These are phyloP conservation scores for Epistrophe eligans DNA, from an alignment of 2,888 invertebrate genomes.

Conservation along the genomic window DNA sequence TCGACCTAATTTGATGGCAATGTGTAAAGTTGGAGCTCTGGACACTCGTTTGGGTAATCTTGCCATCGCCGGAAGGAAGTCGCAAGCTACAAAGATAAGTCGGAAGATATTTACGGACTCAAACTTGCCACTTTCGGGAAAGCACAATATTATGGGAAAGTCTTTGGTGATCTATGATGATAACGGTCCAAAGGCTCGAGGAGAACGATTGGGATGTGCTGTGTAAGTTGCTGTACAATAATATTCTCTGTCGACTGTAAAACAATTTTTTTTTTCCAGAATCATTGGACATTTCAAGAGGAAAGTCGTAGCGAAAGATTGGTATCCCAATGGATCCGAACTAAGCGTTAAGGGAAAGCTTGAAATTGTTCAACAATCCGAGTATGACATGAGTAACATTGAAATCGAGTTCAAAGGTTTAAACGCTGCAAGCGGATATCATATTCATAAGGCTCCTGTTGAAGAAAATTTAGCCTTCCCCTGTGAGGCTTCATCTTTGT, in stretches of 20 bases:
- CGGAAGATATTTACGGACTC: constrained; percentile 92
- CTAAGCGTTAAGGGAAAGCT: constrained; percentile 89
- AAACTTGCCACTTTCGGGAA: constrained; percentile 90
- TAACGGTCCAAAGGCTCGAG: constrained; percentile 93
- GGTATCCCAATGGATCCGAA: constrained; percentile 92
- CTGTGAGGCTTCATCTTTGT: constrained; percentile 92
- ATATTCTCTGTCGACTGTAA: not conserved
- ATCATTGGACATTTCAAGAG: constrained; percentile 90
- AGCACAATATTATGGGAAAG: constrained; percentile 88
- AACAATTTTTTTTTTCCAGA: constrained; percentile 83
- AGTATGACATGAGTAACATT: constrained; percentile 92
- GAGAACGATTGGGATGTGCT: constrained; percentile 94
- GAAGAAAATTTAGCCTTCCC: constrained; percentile 94
- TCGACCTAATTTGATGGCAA: constrained; percentile 85
- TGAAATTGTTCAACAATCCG: constrained; percentile 93
- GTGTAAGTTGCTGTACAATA: constrained; percentile 85
- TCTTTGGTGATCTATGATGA: constrained; percentile 95
- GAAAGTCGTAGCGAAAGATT: constrained; percentile 93
- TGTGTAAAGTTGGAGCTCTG: constrained; percentile 92
- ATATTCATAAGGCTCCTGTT: constrained; percentile 93
- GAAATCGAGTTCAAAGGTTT: constrained; percentile 91
- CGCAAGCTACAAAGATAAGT: constrained; percentile 87
- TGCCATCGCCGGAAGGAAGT: constrained; percentile 90
- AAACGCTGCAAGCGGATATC: constrained; percentile 88
- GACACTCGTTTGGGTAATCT: constrained; percentile 89